A percentile compares a stretch with the other conserved stretches of the same genome.
phyloP scores from a whole-genome alignment of 2,888 invertebrate genomes.

The Alentia gelatinosa region DNA sequence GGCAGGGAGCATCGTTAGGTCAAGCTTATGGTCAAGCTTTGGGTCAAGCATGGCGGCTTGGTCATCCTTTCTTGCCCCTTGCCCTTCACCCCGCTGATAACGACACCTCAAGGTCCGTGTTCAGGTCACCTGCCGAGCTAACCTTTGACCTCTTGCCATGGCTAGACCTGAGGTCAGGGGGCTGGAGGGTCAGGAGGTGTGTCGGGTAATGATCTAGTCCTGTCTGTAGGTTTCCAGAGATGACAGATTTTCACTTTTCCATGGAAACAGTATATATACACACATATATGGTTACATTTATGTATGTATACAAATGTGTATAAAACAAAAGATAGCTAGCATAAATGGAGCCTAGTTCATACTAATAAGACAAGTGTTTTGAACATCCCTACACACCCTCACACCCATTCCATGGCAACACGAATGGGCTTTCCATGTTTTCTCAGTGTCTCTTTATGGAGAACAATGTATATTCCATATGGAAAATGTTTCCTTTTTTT shows the following conservation, averaged over 20 bases:
- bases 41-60: not conserved
- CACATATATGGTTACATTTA: not conserved
- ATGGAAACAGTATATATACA: not conserved
- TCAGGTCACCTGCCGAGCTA: not conserved
- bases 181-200: not conserved
- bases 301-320: not conserved
- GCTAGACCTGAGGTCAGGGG: not conserved
- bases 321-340: too few species aligned
- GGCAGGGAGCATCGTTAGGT: too few species aligned
- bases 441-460: too few species aligned
- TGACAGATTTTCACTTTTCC: not conserved
- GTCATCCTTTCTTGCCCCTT: too few species aligned
- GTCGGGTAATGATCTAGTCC: not conserved
- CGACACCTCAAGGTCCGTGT: constrained; percentile 6
- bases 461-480: too few species aligned
- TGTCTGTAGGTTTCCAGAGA: not conserved
- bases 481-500: too few species aligned
- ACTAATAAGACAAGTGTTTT: too few species aligned
- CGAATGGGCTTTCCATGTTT: too few species aligned
- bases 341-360: too few species aligned
- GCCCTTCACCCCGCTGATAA: not conserved
- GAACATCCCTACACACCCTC: too few species aligned
- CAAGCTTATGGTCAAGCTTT: not conserved
- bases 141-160: constrained; percentile 32
- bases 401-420: too few species aligned